Conservation (phyloP, 2,797 vertebrate genomes). For the Streptopelia turtur region DNA sequence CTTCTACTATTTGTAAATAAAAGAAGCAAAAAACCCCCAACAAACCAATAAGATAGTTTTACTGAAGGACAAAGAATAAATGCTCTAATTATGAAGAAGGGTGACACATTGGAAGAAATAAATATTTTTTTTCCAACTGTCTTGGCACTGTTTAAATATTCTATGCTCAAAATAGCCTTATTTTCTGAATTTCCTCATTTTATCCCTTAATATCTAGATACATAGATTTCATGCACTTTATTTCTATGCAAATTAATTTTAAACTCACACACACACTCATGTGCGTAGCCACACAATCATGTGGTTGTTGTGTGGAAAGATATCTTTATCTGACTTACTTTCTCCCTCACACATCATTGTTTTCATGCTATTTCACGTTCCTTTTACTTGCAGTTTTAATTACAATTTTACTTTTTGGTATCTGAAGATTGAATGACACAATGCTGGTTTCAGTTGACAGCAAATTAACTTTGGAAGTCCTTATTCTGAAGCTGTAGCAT, state of each 20-base stretch:
- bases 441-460: not conserved
- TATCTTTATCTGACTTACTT: not conserved
- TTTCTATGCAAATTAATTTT: not conserved
- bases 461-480: conserved; percentile 22
- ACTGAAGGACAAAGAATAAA: not conserved
- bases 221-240: not conserved
- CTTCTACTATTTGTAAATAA: not conserved
- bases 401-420: conserved; percentile 26
- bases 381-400: conserved; percentile 49
- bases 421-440: conserved; percentile 21
- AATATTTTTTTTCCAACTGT: not conserved
- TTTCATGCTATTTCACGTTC: conserved; percentile 26
- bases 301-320: not conserved
- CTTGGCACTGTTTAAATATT: not conserved
- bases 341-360: not conserved
- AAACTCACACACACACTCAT: not conserved
- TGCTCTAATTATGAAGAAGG: not conserved
- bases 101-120: not conserved
- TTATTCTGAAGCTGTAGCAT: conserved; percentile 24
- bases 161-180: not conserved
- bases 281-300: not conserved
- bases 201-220: not conserved
- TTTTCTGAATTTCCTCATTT: conserved; percentile 23
- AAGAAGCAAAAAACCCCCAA: not conserved
- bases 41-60: not conserved